Conservation (phyloP, 2,888 invertebrate species). For the Gonocerus acuteangulatus region DNA sequence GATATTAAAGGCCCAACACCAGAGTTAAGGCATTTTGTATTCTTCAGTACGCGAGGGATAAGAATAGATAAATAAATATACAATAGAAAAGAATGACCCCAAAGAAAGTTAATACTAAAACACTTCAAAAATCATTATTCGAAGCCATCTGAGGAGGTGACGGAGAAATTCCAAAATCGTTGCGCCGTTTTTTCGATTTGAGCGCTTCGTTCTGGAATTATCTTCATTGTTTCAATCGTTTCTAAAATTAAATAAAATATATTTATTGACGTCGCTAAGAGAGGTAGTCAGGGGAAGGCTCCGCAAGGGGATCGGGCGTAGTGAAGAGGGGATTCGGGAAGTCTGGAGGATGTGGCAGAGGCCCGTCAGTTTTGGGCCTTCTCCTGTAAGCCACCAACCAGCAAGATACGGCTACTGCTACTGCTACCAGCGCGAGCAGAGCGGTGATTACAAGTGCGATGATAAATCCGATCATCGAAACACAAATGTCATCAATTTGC, state of each 20-base stretch:
- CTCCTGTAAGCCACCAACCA: constrained; percentile 91
- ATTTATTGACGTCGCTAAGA: constrained; percentile 37
- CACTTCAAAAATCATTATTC: not conserved
- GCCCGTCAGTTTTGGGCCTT: constrained; percentile 77
- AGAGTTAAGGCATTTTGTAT: constrained; percentile 10
- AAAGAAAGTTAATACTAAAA: not conserved
- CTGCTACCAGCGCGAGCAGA: constrained; percentile 81
- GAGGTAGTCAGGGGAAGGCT: constrained; percentile 73
- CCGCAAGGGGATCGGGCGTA: constrained; percentile 69
- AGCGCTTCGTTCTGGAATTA: constrained; percentile 5
- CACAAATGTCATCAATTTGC: constrained; percentile 77
- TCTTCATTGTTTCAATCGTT: constrained; percentile 18
- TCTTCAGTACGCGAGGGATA: not conserved
- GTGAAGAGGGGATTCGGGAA: constrained; percentile 90
- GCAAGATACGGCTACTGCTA: constrained; percentile 89
- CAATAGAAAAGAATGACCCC: constrained; percentile 14
- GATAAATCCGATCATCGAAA: constrained; percentile 86
- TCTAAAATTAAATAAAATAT: constrained; percentile 12
- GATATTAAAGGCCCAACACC: constrained; percentile 30
- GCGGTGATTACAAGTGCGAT: constrained; percentile 88
- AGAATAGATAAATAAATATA: constrained; percentile 5
- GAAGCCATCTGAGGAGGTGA: constrained; percentile 35
- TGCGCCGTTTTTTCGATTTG: not conserved
- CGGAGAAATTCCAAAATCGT: constrained; percentile 24
- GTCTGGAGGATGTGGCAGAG: constrained; percentile 88